phyloP scores from a whole-genome alignment of 2,888 invertebrate species.

The Trisateles emortualis region DNA sequence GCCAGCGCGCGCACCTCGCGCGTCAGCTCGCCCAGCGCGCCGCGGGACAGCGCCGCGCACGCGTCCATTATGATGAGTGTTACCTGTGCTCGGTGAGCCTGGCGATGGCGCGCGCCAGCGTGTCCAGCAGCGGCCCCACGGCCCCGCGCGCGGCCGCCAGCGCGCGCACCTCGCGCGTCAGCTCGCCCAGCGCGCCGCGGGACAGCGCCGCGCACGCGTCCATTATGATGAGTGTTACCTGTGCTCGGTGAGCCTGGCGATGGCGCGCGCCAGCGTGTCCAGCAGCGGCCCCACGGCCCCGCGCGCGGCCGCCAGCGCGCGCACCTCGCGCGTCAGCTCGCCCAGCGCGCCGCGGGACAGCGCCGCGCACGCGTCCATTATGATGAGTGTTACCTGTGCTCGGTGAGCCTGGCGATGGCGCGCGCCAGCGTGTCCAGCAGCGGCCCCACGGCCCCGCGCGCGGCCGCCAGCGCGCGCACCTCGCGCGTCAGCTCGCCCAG shows the following conservation, averaged over 20 bases:
- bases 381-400: slow-evolving; percentile 91
- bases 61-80: too few relatives aligned
- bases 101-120: too few relatives aligned
- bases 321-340: slow-evolving; percentile 93
- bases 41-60: too few relatives aligned
- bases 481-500: slow-evolving; percentile 93
- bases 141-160: too few relatives aligned
- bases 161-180: too few relatives aligned
- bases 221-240: too few relatives aligned
- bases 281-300: slow-evolving; percentile 96
- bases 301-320: slow-evolving; percentile 94
- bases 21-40: too few relatives aligned
- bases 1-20: too few relatives aligned
- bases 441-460: slow-evolving; percentile 95
- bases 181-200: too few relatives aligned
- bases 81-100: too few relatives aligned
- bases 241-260: slow-evolving; percentile 92
- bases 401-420: slow-evolving; percentile 93
- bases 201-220: too few relatives aligned
- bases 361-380: slow-evolving; percentile 92
- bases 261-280: slow-evolving; percentile 96
- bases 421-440: slow-evolving; percentile 96
- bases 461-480: slow-evolving; percentile 94
- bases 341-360: slow-evolving; percentile 92
- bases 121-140: too few relatives aligned